Percentiles rank a stretch among this genome's conserved stretches.
Evolutionary conservation across 2,113 vertebrate species (phyloP).

Genomic region (Burhinus bistriatus): DNA sequence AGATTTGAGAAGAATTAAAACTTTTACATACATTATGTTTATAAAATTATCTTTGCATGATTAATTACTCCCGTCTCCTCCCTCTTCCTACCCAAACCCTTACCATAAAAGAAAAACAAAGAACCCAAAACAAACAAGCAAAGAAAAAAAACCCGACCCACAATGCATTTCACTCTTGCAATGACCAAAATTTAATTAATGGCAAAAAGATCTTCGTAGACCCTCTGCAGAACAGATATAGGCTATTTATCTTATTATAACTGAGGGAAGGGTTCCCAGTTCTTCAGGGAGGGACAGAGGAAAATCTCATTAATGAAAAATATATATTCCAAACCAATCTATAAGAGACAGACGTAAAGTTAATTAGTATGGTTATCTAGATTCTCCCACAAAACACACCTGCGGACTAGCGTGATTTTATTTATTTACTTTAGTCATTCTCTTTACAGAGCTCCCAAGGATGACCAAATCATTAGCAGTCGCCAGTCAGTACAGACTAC

Average conservation of each 20-base stretch:
- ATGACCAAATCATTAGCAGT: neutral
- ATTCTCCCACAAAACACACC: neutral
- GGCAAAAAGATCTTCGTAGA: neutral
- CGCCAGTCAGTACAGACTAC: neutral
- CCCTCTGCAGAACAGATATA: neutral
- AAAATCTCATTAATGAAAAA: neutral
- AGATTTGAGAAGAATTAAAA: neutral
- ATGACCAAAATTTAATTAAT: neutral
- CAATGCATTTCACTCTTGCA: neutral
- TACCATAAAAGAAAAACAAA: neutral
- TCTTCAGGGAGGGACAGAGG: neutral
- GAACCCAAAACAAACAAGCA: neutral
- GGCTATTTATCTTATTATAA: neutral
- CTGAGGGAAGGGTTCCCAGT: neutral
- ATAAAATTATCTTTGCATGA: neutral
- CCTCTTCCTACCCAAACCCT: neutral
- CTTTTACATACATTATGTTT: rapidly evolving
- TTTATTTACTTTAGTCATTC: neutral
- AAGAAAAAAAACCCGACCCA: neutral
- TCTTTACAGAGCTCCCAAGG: neutral
- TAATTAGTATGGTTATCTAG: neutral
- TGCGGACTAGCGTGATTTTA: neutral
- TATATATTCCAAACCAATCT: neutral
- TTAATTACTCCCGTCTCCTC: neutral
- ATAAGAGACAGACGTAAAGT: neutral